Conservation (phyloP, 2,888 invertebrate genomes). For the Tetragonisca angustula region DNA sequence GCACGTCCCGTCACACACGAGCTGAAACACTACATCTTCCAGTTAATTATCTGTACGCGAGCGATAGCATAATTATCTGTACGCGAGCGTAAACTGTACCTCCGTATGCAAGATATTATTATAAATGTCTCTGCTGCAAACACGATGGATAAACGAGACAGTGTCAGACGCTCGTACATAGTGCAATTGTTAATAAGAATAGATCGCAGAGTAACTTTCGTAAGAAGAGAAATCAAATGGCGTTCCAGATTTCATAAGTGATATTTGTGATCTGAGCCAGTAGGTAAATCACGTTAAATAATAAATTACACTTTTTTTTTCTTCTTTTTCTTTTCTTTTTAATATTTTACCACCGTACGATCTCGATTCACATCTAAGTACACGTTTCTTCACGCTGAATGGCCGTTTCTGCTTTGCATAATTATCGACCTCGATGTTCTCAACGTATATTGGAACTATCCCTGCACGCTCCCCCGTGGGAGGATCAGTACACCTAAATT, state of each 20-base stretch:
- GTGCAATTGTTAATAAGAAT: not conserved
- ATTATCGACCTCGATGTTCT: slow-evolving; percentile 47
- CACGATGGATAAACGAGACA: too few relatives aligned
- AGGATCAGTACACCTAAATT: slow-evolving; percentile 63
- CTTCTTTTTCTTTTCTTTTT: not conserved
- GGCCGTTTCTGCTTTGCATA: slow-evolving; percentile 56
- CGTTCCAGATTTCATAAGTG: too few relatives aligned
- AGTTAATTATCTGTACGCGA: not conserved
- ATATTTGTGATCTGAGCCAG: not conserved
- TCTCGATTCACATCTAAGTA: slow-evolving; percentile 9
- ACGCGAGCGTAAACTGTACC: not conserved
- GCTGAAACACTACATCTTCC: slow-evolving; percentile 18
- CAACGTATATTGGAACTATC: slow-evolving; percentile 23
- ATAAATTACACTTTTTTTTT: not conserved
- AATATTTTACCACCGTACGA: not conserved
- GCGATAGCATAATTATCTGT: not conserved
- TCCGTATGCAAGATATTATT: not conserved
- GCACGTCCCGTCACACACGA: slow-evolving; percentile 35
- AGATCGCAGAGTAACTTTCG: not conserved
- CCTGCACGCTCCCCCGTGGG: slow-evolving; percentile 45
- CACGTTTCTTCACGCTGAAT: slow-evolving; percentile 13
- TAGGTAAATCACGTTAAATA: not conserved
- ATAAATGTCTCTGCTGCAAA: not conserved
- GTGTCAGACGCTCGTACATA: too few relatives aligned
- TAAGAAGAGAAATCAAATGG: not conserved